A percentile compares a stretch with the other conserved stretches of the same genome.
These are phyloP conservation scores for Chaunax sp. DNA, from an alignment of 2,797 vertebrate genomes.

Conservation along the genomic window DNA sequence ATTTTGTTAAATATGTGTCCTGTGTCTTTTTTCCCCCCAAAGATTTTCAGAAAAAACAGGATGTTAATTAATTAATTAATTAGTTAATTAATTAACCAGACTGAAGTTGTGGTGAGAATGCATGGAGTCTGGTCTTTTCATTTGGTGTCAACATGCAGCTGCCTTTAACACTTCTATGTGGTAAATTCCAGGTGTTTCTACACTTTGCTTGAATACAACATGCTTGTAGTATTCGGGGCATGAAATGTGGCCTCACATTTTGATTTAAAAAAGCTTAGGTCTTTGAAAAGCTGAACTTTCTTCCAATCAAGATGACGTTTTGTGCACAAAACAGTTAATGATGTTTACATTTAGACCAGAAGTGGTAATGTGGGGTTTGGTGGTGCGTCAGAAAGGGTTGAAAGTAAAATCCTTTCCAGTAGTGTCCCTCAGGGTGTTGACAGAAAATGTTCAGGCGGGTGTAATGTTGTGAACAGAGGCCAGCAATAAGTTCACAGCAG, in stretches of 20 bases:
- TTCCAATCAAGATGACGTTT: no score
- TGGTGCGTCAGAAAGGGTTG: neutral
- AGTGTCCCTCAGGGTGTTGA: slow-evolving; percentile 25
- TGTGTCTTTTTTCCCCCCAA: slow-evolving; percentile 4
- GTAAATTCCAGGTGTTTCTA: neutral
- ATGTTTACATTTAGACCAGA: neutral
- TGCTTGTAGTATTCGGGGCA: no score
- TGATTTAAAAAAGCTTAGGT: no score
- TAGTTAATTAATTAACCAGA: no score
- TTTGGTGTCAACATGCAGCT: no score
- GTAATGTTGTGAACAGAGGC: slow-evolving; percentile 39
- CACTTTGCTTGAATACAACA: neutral
- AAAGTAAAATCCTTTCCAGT: neutral
- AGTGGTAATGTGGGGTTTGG: neutral
- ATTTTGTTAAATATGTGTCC: slow-evolving; percentile 5
- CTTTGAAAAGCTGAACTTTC: no score
- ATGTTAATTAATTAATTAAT: neutral
- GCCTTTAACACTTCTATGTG: neutral
- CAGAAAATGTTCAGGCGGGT: slow-evolving; percentile 21
- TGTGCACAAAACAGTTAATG: neutral
- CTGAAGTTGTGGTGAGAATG: no score
- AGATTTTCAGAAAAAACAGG: neutral
- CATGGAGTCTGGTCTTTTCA: no score
- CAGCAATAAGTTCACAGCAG: slow-evolving; percentile 33
- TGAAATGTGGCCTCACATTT: neutral